These are phyloP conservation scores for Antheraea pernyi DNA, from an alignment of 1,140 invertebrate genomes.

Conservation along the genomic window DNA sequence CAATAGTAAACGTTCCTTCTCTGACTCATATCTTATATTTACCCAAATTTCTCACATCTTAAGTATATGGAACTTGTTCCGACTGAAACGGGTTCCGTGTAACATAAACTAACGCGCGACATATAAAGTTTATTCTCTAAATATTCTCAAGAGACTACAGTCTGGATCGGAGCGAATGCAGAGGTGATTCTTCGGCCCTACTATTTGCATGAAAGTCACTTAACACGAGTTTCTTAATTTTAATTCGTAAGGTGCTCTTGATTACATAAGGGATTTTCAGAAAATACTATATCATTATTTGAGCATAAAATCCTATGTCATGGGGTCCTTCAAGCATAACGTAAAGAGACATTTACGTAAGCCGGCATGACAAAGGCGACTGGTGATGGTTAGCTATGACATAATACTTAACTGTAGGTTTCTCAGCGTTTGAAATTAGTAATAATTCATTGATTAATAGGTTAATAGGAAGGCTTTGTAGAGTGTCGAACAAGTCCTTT, in stretches of 20 bases:
- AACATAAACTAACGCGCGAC: conserved; percentile 51
- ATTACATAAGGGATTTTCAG: no score
- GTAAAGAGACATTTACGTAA: no score
- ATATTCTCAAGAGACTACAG: conserved; percentile 59
- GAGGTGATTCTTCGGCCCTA: conserved; percentile 32
- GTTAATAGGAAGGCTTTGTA: no score
- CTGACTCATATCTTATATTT: conserved; percentile 8
- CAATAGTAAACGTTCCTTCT: not conserved
- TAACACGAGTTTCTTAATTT: not conserved
- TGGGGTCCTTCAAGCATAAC: no score
- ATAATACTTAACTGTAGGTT: no score
- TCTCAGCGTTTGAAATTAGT: no score
- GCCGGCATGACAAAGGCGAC: no score
- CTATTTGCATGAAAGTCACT: conserved; percentile 23
- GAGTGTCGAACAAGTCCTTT: no score
- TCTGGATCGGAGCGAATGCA: conserved; percentile 36
- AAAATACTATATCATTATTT: no score
- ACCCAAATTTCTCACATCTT: conserved; percentile 7
- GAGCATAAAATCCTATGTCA: no score
- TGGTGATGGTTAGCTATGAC: no score
- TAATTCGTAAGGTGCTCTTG: not conserved
- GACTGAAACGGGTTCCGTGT: conserved; percentile 53
- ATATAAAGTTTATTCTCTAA: conserved; percentile 72
- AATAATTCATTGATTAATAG: no score
- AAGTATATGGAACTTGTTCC: conserved; percentile 35